Evolutionary conservation across 2,888 invertebrate species (phyloP), one percentile per base, ranked within the genome.

Genomic region (Cosmia trapezina): DNA sequence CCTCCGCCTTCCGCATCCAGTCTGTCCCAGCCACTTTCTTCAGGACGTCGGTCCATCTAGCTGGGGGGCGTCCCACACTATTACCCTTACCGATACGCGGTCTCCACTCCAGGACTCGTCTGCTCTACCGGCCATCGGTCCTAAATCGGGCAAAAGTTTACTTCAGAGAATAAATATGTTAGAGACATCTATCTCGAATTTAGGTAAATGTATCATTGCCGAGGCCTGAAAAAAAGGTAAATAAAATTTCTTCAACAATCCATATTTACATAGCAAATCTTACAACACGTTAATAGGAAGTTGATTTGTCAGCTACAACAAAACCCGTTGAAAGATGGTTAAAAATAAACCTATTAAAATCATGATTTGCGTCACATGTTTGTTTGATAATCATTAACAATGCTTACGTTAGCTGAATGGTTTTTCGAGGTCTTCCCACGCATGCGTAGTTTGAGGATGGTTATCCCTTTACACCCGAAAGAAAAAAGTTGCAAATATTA

Each of bases 301-400:
- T 17, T 47, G 14, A 54, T 69, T 69, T 60, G 77, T 69, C 74
- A 74, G 77, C 19, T 28, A 53, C 53, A 17, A 60, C 69, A 12
- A 53, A 53, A 22, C 19, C 43, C 22, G 53, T 69, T 69, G 69
- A 33, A 4, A 69, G 19, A 77, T 22, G 41, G 19, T 59, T 76
- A 61, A 70, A 70, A 53, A 71, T 47, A 78, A 78, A 71, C 37
- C 41, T 70, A 51, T 78, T 62, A 71, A 71, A 63, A 63, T 56
- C 51, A 59, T 59, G 78, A 73, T 74, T 78, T 74, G 79, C 81
- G 81, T 77, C 75, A 82, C 73, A 57, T 82, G 79, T 71, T 81
- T 82, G 79, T 71, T 81, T 73, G 69, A 70, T 77, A 76, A 73
- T 81, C 86, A 85, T 86, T 87, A 90, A 81, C 82, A 82, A 83